Evolutionary conservation across 2,113 vertebrate species (phyloP).

Genomic region (Pollachius pollachius): DNA sequence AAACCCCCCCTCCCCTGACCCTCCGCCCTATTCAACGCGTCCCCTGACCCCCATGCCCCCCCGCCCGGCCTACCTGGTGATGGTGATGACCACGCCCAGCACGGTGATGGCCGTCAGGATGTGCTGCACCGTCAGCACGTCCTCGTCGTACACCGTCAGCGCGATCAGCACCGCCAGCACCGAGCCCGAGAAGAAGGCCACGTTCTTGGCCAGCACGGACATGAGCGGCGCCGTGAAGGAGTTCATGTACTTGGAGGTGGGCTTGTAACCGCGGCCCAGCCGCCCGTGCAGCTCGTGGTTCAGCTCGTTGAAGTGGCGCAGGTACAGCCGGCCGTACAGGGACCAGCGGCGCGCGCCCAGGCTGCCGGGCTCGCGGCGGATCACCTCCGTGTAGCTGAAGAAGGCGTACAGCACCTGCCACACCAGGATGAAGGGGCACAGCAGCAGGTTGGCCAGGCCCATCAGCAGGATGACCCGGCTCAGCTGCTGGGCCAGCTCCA

Average conservation of each 20-base stretch:
- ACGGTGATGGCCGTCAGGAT: conserved; percentile 95
- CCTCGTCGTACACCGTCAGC: conserved; percentile 96
- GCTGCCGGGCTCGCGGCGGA: conserved; percentile 93
- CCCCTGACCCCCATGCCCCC: no score
- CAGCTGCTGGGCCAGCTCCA: conserved; percentile 92
- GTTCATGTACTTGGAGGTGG: conserved; percentile 99
- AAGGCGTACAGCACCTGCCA: conserved; percentile 99
- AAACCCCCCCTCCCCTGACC: no score
- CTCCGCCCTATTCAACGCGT: no score
- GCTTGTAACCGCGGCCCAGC: conserved; percentile 93
- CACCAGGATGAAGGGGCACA: conserved; percentile 95
- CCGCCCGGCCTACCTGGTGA: conserved; percentile 84
- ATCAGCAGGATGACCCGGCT: conserved; percentile 93
- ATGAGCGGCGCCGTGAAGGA: conserved; percentile 93
- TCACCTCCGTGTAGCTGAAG: conserved; percentile 96
- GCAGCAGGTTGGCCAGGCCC: conserved; percentile 93
- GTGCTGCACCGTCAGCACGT: conserved; percentile 92
- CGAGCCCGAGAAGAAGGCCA: conserved; percentile 97
- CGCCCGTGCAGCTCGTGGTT: conserved; percentile 93
- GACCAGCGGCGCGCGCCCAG: conserved; percentile 97
- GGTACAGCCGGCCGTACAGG: conserved; percentile 90
- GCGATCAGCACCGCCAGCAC: conserved; percentile 95
- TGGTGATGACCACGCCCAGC: conserved; percentile 88
- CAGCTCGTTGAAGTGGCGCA: conserved; percentile 96
- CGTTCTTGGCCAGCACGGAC: conserved; percentile 91